Conservation (phyloP, 2,113 vertebrate species). For the Nyctereutes procyonoides region DNA sequence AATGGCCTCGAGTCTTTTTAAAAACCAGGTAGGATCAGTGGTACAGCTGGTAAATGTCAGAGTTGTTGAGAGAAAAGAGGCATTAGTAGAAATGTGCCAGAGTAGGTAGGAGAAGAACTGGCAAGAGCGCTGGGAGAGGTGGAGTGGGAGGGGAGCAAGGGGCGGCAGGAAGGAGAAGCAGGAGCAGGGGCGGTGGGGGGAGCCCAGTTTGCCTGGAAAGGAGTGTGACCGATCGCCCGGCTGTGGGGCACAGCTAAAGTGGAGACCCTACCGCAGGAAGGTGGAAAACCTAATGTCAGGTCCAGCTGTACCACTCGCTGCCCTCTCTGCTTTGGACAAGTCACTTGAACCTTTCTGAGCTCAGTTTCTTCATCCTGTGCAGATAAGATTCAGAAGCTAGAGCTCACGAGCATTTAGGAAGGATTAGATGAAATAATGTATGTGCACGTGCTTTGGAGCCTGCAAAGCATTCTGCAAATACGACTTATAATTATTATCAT, state of each 20-base stretch:
- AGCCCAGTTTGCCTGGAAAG: not conserved
- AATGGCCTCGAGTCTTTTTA: not conserved
- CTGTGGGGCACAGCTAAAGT: not conserved
- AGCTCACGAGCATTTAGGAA: not conserved
- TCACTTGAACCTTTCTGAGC: not conserved
- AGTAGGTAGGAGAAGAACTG: not conserved
- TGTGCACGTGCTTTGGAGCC: not conserved
- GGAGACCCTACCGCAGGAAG: not conserved
- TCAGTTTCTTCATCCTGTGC: not conserved
- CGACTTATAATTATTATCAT: conserved; percentile 59
- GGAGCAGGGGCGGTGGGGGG: not conserved
- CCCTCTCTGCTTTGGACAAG: not conserved
- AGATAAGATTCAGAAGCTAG: not conserved
- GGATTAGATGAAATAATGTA: not conserved
- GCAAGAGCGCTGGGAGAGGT: not conserved
- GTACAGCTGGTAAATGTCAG: not conserved
- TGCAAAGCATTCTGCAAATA: conserved; percentile 41
- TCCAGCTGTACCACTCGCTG: not conserved
- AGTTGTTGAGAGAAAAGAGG: not conserved
- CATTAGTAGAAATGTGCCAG: not conserved
- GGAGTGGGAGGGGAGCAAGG: too few species aligned
- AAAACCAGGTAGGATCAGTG: not conserved
- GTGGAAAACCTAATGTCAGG: too few species aligned
- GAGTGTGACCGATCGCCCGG: not conserved
- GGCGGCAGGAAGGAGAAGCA: not conserved